Evolutionary conservation across 2,888 invertebrate species (phyloP), one percentile per base, ranked within the genome.

Genomic region (Eulithis testata): DNA sequence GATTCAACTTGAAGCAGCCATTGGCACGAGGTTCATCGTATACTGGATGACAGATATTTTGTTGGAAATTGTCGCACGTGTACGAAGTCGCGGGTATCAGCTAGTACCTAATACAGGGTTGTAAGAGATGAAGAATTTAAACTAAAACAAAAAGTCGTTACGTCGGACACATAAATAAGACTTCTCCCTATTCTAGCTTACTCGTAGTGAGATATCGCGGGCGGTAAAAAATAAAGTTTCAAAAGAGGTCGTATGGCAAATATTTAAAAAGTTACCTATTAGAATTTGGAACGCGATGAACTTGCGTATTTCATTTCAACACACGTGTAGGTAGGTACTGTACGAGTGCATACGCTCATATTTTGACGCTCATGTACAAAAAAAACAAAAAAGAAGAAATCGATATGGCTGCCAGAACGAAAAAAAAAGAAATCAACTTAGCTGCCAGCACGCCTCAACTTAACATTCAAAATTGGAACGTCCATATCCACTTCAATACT

Each of bases 251-350:
- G 72, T 78, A 83, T 84, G 73, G 77, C 84, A 74, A 82, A 83
- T 83, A 85, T 89, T 88, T 88, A 89, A 90, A 90, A 59, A 53
- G 59, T n/a, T 8, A 40, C 37, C n/a, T 11, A 31, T 54, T 37
- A 49, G 54, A 14, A 60, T 49, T 43, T 6, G 37, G 40, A n/a
- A 21, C 21, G 21, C 21, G 21, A 1, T 21, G 21, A 21, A 21
- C 21, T 21, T 2, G 21, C 21, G n/a, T n/a, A n/a, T n/a, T n/a
- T 2, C 21, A 2, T 21, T 21, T 21, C 21, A 2, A 21, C 21
- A 21, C 21, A 21, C 21, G 21, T 21, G 21, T n/a, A n/a, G n/a
- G n/a, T n/a, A n/a, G n/a, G n/a, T 21, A 21, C 21, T 21, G 21
- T 21, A 21, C 21, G 21, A 21, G 21, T 21, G 21, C 21, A 21